Conservation (phyloP, 2,113 vertebrate species). For the Xiphophorus maculatus region DNA sequence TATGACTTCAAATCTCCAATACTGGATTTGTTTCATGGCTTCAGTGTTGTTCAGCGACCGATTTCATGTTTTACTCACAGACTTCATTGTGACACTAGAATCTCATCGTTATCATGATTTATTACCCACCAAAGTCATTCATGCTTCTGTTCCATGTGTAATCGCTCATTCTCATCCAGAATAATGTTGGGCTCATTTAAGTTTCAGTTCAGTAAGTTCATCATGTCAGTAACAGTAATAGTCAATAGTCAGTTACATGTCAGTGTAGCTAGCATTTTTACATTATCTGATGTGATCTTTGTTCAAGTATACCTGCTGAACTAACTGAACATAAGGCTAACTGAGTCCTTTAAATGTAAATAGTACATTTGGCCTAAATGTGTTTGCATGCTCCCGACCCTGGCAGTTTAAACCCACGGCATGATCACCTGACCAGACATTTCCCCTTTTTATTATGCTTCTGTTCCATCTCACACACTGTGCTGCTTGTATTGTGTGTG, state of each 20-base stretch:
- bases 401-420: conserved; percentile 49
- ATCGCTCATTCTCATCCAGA: conserved; percentile 36
- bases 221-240: neutral
- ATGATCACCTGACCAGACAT: conserved; percentile 66
- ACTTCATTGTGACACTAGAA: conserved; percentile 23
- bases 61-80: conserved; percentile 48
- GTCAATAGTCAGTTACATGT: neutral
- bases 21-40: conserved; percentile 88
- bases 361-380: conserved; percentile 1
- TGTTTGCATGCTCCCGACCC: conserved; percentile 51
- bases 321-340: conserved; percentile 29
- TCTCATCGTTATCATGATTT: conserved; percentile 8
- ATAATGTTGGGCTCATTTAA: conserved; percentile 33
- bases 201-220: conserved; percentile 40
- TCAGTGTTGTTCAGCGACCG: conserved; percentile 74
- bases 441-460: conserved; percentile 18
- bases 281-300: neutral
- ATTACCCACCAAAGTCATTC: conserved; percentile 13
- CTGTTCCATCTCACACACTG: conserved; percentile 25
- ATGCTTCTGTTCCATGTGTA: conserved; percentile 35
- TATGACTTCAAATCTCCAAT: conserved; percentile 72
- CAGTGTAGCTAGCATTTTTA: neutral
- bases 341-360: conserved; percentile 7
- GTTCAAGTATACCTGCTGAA: neutral
- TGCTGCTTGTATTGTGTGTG: conserved; percentile 22